phyloP scores from a whole-genome alignment of 2,888 invertebrate genomes.

The Panzeria rudis region DNA sequence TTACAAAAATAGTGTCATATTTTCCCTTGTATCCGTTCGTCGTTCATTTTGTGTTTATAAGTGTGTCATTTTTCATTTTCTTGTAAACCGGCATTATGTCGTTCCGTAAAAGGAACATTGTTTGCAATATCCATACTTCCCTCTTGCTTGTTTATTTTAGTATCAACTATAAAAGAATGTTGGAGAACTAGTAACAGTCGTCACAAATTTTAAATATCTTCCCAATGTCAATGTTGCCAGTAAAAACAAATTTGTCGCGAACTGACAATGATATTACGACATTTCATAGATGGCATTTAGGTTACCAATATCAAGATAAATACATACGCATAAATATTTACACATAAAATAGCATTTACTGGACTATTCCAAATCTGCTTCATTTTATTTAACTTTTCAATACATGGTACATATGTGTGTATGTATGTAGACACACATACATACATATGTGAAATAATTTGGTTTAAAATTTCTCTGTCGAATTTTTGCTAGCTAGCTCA shows the following conservation, averaged over 20 bases:
- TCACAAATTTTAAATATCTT: background rate
- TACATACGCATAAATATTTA: background rate
- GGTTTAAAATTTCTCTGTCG: constrained; percentile 1
- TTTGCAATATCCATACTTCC: constrained; percentile 46
- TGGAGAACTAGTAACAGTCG: background rate
- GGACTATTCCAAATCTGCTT: too few relatives aligned
- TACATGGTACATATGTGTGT: too few relatives aligned
- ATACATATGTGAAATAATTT: background rate
- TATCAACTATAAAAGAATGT: constrained; percentile 13
- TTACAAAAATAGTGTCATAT: constrained; percentile 7
- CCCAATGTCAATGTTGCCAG: constrained; percentile 12
- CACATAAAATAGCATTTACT: too few relatives aligned
- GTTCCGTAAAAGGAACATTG: constrained; percentile 51
- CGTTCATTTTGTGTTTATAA: constrained; percentile 38
- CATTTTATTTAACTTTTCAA: too few relatives aligned
- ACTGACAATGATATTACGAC: background rate
- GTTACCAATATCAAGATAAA: background rate
- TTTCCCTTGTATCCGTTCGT: constrained; percentile 15
- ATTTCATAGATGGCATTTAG: background rate
- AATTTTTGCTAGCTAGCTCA: too few relatives aligned
- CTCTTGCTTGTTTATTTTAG: constrained; percentile 18
- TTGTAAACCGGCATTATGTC: constrained; percentile 41
- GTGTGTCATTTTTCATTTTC: constrained; percentile 49
- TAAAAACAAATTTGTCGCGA: background rate
- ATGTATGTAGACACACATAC: too few relatives aligned